Percentiles rank a stretch among this genome's conserved stretches.
Evolutionary conservation across 2,113 vertebrate species (phyloP).

Genomic region (western clawed frog (Xenopus tropicalis)): UCB_Xtro_10.0 CM004448.2:93694001-93694500

Average conservation of each 20-base stretch:
- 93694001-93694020: slow-evolving; percentile 79
- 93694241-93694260: slow-evolving; percentile 68
- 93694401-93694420: slow-evolving; percentile 47
- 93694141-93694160: slow-evolving; percentile 17
- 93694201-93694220: slow-evolving; percentile 42
- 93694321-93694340: slow-evolving; percentile 56
- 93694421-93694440: background rate
- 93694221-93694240: slow-evolving; percentile 52
- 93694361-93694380: background rate
- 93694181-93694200: slow-evolving; percentile 13
- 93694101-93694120: slow-evolving; percentile 48
- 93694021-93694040: slow-evolving; percentile 77
- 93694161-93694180: slow-evolving; percentile 8
- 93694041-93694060: slow-evolving; percentile 67
- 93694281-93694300: slow-evolving; percentile 66
- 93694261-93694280: slow-evolving; percentile 63
- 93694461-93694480: background rate
- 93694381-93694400: slow-evolving; percentile 47
- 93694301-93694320: slow-evolving; percentile 52
- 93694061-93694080: slow-evolving; percentile 66
- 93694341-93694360: slow-evolving; percentile 52
- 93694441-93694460: no score
- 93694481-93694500: no score
- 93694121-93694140: slow-evolving; percentile 10
- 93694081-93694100: slow-evolving; percentile 60